A percentile compares a stretch with the other conserved stretches of the same genome.
Conservation (phyloP, 2,113 vertebrate species). For the Egretta garzetta region DNA sequence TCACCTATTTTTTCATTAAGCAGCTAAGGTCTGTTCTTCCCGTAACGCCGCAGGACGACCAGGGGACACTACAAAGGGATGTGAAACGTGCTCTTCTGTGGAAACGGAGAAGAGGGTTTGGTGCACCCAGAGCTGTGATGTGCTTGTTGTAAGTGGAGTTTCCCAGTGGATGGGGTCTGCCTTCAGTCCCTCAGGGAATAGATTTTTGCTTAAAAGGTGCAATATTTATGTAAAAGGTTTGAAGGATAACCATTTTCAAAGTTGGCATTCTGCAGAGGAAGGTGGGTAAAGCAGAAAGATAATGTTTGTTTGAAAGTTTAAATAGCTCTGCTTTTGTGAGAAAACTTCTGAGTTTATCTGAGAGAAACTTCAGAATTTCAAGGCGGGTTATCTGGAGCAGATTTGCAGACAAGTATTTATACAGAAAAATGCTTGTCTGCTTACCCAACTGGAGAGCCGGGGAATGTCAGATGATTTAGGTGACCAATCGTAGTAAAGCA, state of each 20-base stretch:
- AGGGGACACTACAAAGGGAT: background rate
- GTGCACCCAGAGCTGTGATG: background rate
- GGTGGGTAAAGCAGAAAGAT: background rate
- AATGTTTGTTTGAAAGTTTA: background rate
- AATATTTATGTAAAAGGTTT: background rate
- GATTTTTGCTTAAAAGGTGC: background rate
- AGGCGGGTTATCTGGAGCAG: background rate
- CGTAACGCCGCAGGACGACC: background rate
- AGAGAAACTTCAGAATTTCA: background rate
- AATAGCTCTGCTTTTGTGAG: background rate
- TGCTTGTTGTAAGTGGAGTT: background rate
- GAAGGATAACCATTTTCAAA: background rate
- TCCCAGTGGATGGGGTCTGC: background rate
- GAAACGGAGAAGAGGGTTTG: background rate
- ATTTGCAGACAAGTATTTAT: background rate
- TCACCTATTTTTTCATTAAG: conserved; percentile 47
- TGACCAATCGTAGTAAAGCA: background rate
- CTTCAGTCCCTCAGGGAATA: background rate
- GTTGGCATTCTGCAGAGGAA: background rate
- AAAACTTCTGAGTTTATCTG: background rate
- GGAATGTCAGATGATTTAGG: background rate
- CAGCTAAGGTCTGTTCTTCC: background rate
- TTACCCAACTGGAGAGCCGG: background rate
- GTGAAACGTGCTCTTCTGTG: rapidly evolving
- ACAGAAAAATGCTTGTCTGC: background rate